Evolutionary conservation across 2,888 invertebrate species (phyloP), one percentile per base, ranked within the genome.

Genomic region (Oscheius sp.): DNA sequence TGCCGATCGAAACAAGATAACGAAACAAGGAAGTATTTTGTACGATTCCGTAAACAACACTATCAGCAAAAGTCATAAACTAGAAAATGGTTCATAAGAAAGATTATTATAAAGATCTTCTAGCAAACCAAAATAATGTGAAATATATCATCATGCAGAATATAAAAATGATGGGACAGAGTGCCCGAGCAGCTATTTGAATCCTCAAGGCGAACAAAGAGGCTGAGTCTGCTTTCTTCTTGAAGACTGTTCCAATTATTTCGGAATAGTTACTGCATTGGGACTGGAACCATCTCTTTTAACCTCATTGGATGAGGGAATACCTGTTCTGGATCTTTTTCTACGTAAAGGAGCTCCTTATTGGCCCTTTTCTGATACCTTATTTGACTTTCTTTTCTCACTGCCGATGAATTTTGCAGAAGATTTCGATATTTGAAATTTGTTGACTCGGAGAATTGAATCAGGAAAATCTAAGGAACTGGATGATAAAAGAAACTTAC

Each of bases 141-240:
- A 54, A 54, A 33, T 50, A 64, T 2, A 64, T 17, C 17, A 64
- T 22, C 14, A 36, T 6, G 17, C 50, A 33, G 14, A 38, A n/a
- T 9, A 50, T 5, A 51, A 50, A 64, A 24, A 64, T 47, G 12
- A 64, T n/a, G 6, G 63, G 63, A 50, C 50, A 64, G 12, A 64
- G 41, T 14, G 47, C 38, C 22, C 63, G 33, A 1, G 50, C 63
- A n/a, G 51, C 50, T 36, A 64, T 64, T 49, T 64, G 63, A 38
- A 51, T 36, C 26, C 63, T 33, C 32, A 64, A 33, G 9, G 63
- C 49, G 14, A 51, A 12, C 24, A 64, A 28, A 9, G 63, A 49
- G n/a, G 49, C 49, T 12, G 63, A 50, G 47, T 64, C 63, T 14
- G 63, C 49, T 26, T 36, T 64, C 41, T 64, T 64, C 44, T 44